Conservation (phyloP, 1,140 invertebrate genomes). For the Carcinoscorpius rotundicauda region DNA sequence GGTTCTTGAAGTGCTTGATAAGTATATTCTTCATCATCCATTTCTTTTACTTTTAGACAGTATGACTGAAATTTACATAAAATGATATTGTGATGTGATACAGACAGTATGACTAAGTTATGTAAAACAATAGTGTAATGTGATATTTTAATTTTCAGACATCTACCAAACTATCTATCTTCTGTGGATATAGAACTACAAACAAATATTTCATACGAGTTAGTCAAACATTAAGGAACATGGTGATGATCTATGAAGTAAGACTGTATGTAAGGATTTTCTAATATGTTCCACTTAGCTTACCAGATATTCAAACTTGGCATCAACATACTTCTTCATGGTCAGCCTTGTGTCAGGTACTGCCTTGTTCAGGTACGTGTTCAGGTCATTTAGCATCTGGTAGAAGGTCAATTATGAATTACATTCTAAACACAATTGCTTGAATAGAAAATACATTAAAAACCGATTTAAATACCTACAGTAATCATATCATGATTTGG, state of each 20-base stretch:
- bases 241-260: no score
- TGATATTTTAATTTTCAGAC: no score
- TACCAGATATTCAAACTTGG: slow-evolving; percentile 91
- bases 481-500: no score
- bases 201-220: no score
- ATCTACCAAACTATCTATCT: no score
- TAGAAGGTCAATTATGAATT: slow-evolving; percentile 17
- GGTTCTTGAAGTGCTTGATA: slow-evolving; percentile 88
- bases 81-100: no score
- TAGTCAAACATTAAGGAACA: no score
- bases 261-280: no score
- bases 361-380: slow-evolving; percentile 91
- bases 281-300: slow-evolving; percentile 10
- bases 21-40: slow-evolving; percentile 96
- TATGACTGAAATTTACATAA: slow-evolving; percentile 50
- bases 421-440: no score
- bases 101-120: no score
- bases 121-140: no score
- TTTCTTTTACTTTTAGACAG: slow-evolving; percentile 86
- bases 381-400: slow-evolving; percentile 79
- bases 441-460: slow-evolving; percentile 9
- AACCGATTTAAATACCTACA: neutral
- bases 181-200: no score
- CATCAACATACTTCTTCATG: slow-evolving; percentile 92
- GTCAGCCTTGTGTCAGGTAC: slow-evolving; percentile 96